Base-by-base conservation (phyloP, 2,797 vertebrate species). In the Australoheros facetus region DNA sequence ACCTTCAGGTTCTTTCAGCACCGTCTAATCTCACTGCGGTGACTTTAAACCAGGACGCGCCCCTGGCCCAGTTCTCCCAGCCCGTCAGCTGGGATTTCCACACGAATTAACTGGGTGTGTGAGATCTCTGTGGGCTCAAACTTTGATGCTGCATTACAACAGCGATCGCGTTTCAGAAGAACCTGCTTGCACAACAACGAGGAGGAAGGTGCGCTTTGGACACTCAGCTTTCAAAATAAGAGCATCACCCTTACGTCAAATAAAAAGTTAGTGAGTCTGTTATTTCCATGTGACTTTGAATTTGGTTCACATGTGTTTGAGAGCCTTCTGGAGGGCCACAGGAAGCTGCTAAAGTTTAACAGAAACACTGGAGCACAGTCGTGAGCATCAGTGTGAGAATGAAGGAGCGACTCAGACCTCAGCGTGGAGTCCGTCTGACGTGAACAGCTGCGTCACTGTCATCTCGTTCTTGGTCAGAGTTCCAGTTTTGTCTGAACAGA, bases 381-480 rank as follows among this genome's bases (percentile, higher is more conserved):
- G 4, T 14, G 42, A 17, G 17, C 16, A 48, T 7, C 45, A 17
- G 45, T 6, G 14, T 17, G 16, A 51, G 48, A 2, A 19, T 7
- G 16, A 19, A 51, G 16, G 1, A 2, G 16, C 2, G 16, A 58
- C 39, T 56, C 92, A 23, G 91, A 99, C 98, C 97, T 99, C 97
- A 21, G 96, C 98, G 64, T 96, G 97, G 74, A 97, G 96, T 23
- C 97, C 97, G 48, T 99, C 98, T 1, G 98, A 96, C 12, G 97
- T 97, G 93, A 97, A 97, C 87, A 99, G 87, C 84, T 98, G 98
- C 51, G 97, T 98, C 80, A 97, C 98, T 0, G 98, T 99, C 98
- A 99, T 99, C 92, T 99, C 98, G 72, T 99, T 99, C 94, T 98
- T 99, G 5, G 98, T 99, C 89, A 99, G 86, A 7, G 98, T 99